These are phyloP conservation scores for Drosophila robusta DNA, from an alignment of 2,888 invertebrate species.

Conservation along the genomic window DNA sequence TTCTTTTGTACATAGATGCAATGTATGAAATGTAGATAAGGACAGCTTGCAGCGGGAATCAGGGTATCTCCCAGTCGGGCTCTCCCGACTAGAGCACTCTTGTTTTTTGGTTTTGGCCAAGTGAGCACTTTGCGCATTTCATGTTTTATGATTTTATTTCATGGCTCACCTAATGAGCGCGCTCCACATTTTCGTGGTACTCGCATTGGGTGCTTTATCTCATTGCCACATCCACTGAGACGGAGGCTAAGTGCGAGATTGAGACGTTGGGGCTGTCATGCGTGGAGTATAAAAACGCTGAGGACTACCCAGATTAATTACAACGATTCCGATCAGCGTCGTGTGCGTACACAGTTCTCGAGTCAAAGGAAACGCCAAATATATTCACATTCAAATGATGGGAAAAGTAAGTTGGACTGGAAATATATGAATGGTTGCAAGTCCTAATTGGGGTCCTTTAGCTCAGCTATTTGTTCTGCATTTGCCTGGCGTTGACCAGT, in stretches of 20 bases:
- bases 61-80: too few relatives aligned
- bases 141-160: slow-evolving; percentile 57
- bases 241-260: slow-evolving; percentile 23
- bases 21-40: too few relatives aligned
- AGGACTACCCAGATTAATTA: slow-evolving; percentile 72
- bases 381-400: slow-evolving; percentile 40
- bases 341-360: slow-evolving; percentile 65
- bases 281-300: slow-evolving; percentile 62
- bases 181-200: slow-evolving; percentile 45
- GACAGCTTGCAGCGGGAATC: too few relatives aligned
- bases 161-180: slow-evolving; percentile 65
- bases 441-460: slow-evolving; percentile 9
- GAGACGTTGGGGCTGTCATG: slow-evolving; percentile 40
- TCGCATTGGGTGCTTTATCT: slow-evolving; percentile 34
- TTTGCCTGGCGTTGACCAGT: slow-evolving; percentile 53
- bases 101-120: slow-evolving; percentile 11
- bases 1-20: too few relatives aligned
- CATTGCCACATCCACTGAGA: slow-evolving; percentile 42
- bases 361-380: not conserved
- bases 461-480: slow-evolving; percentile 58
- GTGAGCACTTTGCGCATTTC: slow-evolving; percentile 63
- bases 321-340: slow-evolving; percentile 59
- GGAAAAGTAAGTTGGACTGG: slow-evolving; percentile 57
- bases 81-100: too few relatives aligned
- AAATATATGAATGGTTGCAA: not conserved